Evolutionary conservation across 2,888 invertebrate species (phyloP).

Genomic region (Portevinia maculata): DNA sequence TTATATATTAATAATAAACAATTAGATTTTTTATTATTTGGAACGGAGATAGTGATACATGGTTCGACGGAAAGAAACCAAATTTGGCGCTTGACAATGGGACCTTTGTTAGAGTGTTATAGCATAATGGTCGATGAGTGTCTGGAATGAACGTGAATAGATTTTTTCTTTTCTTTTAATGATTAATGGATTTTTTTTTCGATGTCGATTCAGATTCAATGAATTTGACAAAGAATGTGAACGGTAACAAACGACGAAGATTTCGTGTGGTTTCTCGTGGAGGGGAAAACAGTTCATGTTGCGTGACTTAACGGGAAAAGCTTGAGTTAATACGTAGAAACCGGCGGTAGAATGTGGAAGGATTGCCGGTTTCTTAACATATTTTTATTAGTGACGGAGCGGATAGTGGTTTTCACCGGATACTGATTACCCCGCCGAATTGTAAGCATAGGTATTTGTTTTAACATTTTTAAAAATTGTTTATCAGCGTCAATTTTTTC

Average conservation of each 20-base stretch:
- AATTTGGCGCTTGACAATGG: slow-evolving; percentile 25
- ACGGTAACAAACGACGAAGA: background rate
- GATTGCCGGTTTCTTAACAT: too few species aligned
- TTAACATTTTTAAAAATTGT: too few species aligned
- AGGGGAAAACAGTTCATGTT: too few species aligned
- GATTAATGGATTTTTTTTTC: slow-evolving; percentile 1
- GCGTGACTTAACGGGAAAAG: too few species aligned
- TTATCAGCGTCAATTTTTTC: too few species aligned
- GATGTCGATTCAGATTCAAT: background rate
- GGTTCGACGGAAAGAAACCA: background rate
- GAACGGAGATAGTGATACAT: background rate
- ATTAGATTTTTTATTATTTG: background rate
- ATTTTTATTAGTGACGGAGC: too few species aligned
- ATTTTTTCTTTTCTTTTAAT: background rate
- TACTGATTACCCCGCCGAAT: too few species aligned
- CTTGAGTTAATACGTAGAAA: too few species aligned
- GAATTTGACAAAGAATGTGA: slow-evolving; percentile 11
- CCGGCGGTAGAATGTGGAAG: too few species aligned
- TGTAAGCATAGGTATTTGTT: too few species aligned
- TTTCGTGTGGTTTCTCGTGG: too few species aligned
- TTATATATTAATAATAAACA: slow-evolving; percentile 9
- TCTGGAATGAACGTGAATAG: slow-evolving; percentile 17
- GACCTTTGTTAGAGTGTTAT: slow-evolving; percentile 15
- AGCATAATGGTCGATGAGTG: slow-evolving; percentile 20
- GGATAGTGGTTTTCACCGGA: too few species aligned